Evolutionary conservation across 2,888 invertebrate genomes (phyloP).

Genomic region (Parelbella ahira): DNA sequence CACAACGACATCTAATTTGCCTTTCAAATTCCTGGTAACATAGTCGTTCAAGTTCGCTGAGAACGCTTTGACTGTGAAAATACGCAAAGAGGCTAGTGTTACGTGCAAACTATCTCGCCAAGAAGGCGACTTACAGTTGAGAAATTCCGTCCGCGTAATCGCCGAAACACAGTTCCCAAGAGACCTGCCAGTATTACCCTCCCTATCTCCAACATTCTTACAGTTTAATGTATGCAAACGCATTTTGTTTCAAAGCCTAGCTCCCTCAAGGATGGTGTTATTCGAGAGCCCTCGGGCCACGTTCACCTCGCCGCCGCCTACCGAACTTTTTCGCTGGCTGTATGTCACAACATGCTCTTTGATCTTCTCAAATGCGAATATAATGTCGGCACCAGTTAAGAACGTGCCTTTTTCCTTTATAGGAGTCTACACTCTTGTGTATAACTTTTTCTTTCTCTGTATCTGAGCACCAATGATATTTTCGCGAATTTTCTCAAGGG

Average conservation of each 20-base stretch:
- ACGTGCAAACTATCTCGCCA: conserved; percentile 73
- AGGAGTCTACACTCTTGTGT: conserved; percentile 47
- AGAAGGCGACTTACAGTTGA: conserved; percentile 61
- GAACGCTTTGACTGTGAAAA: conserved; percentile 69
- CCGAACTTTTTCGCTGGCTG: conserved; percentile 61
- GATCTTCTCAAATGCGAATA: conserved; percentile 78
- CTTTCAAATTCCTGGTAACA: conserved; percentile 76
- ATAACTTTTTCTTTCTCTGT: conserved; percentile 44
- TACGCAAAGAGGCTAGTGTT: conserved; percentile 69
- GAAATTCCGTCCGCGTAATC: conserved; percentile 78
- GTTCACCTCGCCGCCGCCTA: conserved; percentile 50
- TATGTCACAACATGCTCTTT: conserved; percentile 75
- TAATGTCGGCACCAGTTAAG: conserved; percentile 73
- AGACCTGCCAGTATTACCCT: conserved; percentile 61
- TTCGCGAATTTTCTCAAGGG: conserved; percentile 49
- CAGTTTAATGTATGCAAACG: conserved; percentile 81
- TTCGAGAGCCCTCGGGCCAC: conserved; percentile 64
- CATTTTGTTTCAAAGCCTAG: conserved; percentile 80
- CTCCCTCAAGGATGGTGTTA: conserved; percentile 71
- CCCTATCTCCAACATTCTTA: conserved; percentile 77
- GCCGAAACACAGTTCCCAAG: conserved; percentile 72
- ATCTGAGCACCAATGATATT: conserved; percentile 42
- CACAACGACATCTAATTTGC: conserved; percentile 63
- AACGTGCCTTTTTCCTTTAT: conserved; percentile 60
- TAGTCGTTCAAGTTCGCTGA: conserved; percentile 59